Base-by-base conservation (phyloP, 2,113 vertebrate species). In the Amphiprion ocellaris region DNA sequence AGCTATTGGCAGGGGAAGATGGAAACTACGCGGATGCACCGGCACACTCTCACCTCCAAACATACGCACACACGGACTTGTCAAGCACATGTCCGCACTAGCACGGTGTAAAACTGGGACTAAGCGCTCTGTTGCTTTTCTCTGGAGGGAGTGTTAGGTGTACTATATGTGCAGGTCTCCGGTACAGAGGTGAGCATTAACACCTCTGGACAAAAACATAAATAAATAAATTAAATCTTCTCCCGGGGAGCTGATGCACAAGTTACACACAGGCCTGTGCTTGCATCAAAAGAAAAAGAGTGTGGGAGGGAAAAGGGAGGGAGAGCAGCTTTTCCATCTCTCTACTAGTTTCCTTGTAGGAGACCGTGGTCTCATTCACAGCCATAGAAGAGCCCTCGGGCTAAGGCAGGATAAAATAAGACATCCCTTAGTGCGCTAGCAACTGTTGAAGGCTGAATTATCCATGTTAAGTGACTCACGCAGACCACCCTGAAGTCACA, bases 361-460 rank as follows among this genome's bases (percentile, higher is more conserved):
- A 79, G 71, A 71, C 33, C 10, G 8, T 85, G 63, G 68, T 85
- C 80, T 88, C 77, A 59, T 71, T 87, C 83, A 74, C 54, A 64
- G 70, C 19, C 17, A 19, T 6, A 58, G 16, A 81, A 28, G 46
- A 74, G 81, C 77, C 89, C 85, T 49, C 28, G 5, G 80, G 86
- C 85, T 69, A 33, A 5, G 44, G 67, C 74, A 78, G 80, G 74
- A 82, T 85, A 76, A 87, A 89, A 86, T 74, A 87, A 82, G 82
- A 80, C 47, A 14, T 19, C 69, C 84, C 87, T 80, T 24, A 54
- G 69, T 52, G 77, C 4, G 28, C 58, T 4, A 41, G 77, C 74
- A 84, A 85, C 84, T 82, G 86, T 86, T 82, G 69, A 74, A 41
- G 58, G 55, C 67, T 90, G 79, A 90, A 84, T 92, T 83, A 90